These are phyloP conservation scores for Alfaro cultratus DNA, from an alignment of 2,797 vertebrate species.

Conservation along the genomic window DNA sequence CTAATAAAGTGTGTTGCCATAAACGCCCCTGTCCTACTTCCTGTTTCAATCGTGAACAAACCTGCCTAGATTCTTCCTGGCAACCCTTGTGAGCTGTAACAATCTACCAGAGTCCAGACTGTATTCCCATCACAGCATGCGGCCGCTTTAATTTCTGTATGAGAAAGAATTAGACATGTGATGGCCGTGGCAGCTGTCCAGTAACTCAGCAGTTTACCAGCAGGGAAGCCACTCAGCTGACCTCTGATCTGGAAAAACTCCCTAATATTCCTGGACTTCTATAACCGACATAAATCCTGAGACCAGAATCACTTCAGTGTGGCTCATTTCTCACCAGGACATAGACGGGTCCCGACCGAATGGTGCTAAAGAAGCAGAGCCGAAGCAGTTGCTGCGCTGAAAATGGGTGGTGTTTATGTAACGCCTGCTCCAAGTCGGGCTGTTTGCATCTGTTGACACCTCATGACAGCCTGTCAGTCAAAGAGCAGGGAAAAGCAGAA, in stretches of 20 bases:
- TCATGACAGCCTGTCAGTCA: conserved; percentile 39
- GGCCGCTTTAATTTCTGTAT: neutral
- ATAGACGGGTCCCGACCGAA: conserved; percentile 26
- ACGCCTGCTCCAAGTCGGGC: neutral
- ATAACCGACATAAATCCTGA: neutral
- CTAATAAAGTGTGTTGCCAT: neutral
- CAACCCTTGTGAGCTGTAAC: neutral
- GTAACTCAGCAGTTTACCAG: conserved; percentile 6
- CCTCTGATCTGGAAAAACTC: conserved; percentile 25
- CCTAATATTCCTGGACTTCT: conserved; percentile 25
- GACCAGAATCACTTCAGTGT: neutral
- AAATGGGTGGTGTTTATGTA: conserved; percentile 1
- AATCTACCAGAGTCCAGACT: neutral
- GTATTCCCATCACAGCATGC: neutral
- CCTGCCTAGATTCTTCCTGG: neutral
- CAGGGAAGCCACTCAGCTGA: neutral
- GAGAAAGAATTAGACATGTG: neutral
- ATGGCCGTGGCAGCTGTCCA: conserved; percentile 7
- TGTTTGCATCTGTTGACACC: conserved; percentile 35
- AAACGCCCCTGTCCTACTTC: neutral
- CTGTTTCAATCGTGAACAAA: neutral
- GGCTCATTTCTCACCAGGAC: conserved; percentile 20
- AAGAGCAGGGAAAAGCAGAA: conserved; percentile 8
- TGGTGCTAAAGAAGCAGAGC: conserved; percentile 1
- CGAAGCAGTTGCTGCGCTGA: neutral